These are phyloP conservation scores for Phylloscopus trochiloides DNA, from an alignment of 2,113 vertebrate genomes.

Conservation along the genomic window DNA sequence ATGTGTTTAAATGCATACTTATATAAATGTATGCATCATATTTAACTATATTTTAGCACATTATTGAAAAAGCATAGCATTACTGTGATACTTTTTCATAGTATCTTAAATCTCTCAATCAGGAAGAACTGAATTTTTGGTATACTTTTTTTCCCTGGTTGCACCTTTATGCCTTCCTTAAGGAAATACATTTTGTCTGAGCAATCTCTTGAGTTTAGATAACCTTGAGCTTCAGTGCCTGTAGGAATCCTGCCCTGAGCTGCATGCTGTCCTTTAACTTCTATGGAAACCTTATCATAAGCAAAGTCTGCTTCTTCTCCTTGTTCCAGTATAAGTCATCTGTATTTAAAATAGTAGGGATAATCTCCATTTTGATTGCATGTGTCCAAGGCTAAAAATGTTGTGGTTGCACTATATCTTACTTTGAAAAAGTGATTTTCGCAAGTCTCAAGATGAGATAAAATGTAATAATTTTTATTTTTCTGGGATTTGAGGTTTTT, in stretches of 20 bases:
- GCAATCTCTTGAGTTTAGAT: neutral
- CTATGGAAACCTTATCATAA: neutral
- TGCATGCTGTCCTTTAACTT: conserved; percentile 2
- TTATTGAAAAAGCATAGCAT: neutral
- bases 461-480: neutral
- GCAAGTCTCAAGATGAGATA: neutral
- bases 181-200: neutral
- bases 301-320: neutral
- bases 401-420: neutral
- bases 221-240: conserved; percentile 6
- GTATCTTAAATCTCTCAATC: neutral
- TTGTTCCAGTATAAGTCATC: neutral
- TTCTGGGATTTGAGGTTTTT: neutral
- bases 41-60: neutral
- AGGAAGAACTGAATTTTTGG: neutral
- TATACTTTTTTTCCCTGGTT: neutral
- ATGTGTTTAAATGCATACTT: neutral
- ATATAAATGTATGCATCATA: neutral
- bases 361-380: neutral
- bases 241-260: neutral
- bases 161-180: neutral
- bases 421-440: neutral
- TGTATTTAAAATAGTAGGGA: neutral
- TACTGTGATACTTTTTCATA: neutral
- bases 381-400: neutral